Evolutionary conservation across 2,797 vertebrate species (phyloP).

Genomic region (Enteromius fasciolatus): DNA sequence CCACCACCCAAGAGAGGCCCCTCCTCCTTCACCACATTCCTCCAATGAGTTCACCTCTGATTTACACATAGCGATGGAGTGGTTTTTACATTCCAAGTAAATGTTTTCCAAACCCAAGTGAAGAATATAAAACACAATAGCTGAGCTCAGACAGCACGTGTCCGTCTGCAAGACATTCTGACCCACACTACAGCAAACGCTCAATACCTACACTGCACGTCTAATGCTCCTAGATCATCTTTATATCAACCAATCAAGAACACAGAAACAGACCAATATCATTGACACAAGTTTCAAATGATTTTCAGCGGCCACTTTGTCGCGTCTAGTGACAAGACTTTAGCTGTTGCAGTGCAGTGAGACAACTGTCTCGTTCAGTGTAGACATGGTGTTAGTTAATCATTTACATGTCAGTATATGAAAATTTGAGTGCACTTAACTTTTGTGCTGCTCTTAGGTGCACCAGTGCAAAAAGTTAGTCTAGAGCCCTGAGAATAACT

Average conservation of each 20-base stretch:
- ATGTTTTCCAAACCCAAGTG: slow-evolving; percentile 18
- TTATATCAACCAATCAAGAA: neutral
- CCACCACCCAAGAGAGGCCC: slow-evolving; percentile 46
- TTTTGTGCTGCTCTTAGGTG: no score
- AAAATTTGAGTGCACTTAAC: no score
- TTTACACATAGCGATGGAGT: slow-evolving; percentile 12
- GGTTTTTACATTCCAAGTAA: neutral
- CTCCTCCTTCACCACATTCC: slow-evolving; percentile 42
- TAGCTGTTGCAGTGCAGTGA: no score
- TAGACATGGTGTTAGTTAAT: no score
- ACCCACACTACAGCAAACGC: neutral
- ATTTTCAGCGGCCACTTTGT: no score
- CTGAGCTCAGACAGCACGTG: neutral
- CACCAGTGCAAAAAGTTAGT: no score
- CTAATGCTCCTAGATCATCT: neutral
- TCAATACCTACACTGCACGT: neutral
- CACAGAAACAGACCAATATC: neutral
- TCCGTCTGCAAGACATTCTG: neutral
- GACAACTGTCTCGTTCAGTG: no score
- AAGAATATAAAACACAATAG: slow-evolving; percentile 14
- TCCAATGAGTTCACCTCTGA: slow-evolving; percentile 20
- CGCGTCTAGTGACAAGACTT: no score
- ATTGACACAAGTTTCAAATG: no score
- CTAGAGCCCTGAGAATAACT: no score
- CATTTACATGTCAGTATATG: no score